Base-by-base conservation (phyloP, 1,140 invertebrate species). In the Ladona fulva region DNA sequence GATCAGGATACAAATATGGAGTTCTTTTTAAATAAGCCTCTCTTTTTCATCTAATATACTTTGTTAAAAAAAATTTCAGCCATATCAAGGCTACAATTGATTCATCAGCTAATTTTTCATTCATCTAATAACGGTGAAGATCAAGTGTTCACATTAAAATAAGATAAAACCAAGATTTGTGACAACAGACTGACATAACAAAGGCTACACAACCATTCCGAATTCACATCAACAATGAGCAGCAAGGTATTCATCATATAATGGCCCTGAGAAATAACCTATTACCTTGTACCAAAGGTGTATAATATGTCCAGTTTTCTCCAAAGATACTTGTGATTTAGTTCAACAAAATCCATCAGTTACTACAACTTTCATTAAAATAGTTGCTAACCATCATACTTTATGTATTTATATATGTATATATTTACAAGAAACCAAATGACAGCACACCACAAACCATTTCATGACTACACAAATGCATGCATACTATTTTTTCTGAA, bases 251-350 rank as follows among this genome's bases (percentile, higher is more conserved):
- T 16, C 52, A 66, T 66, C n/a, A 66, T 66, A 22, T 19, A 66
- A 12, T 66, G 52, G 52, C 52, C 52, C 52, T 66, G 52, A 66
- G 52, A 66, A 66, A 66, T 66, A 66, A 66, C n/a, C 52, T 66
- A 66, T 66, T 66, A 66, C 52, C 52, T 66, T 66, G 52, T 66
- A 66, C n/a, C 16, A 66, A 66, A 66, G 52, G 52, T 66, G 14
- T 66, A 19, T 66, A 16, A 66, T 66, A 66, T 66, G 52, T 66
- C 52, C 52, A 19, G n/a, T 19, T 19, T 66, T 22, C n/a, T 22
- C 14, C 52, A 66, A 66, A 19, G 14, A 66, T 22, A 66, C 52
- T 3, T 22, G n/a, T 66, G 14, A 66, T 16, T 66, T 66, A 66
- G 16, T 66, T 66, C 52, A 66, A 66, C 52, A 66, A 66, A 66